phyloP scores from a whole-genome alignment of 2,888 invertebrate genomes.

The Cheilosia vulpina region DNA sequence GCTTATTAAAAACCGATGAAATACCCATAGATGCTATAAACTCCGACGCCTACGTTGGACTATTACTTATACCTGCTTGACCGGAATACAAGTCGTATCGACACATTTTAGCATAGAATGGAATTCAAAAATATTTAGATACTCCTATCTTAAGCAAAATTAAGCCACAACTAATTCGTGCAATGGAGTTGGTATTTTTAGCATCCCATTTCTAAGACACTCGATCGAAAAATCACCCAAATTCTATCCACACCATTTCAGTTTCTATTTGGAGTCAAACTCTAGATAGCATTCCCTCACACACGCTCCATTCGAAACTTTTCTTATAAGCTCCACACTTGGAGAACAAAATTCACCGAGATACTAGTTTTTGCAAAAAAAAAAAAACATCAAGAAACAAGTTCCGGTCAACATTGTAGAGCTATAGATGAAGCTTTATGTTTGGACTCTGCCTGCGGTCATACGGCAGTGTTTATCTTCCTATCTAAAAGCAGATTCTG shows the following conservation, averaged over 20 bases:
- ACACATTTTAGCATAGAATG: not conserved
- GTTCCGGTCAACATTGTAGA: conserved; percentile 54
- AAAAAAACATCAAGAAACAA: conserved; percentile 29
- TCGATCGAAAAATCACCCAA: not conserved
- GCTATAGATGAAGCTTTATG: conserved; percentile 48
- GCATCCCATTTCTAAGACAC: conserved; percentile 3
- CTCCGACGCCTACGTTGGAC: no score
- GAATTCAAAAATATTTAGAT: conserved; percentile 1
- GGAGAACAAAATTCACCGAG: not conserved
- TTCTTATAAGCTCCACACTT: conserved; percentile 19
- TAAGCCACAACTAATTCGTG: not conserved
- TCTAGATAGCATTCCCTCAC: conserved; percentile 4
- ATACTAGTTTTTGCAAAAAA: conserved; percentile 27
- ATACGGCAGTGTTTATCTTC: not conserved
- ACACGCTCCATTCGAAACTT: conserved; percentile 48
- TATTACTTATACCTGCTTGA: conserved; percentile 7
- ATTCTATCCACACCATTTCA: not conserved
- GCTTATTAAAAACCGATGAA: no score
- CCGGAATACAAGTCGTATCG: conserved; percentile 28
- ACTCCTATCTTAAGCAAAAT: conserved; percentile 11
- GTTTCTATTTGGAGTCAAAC: not conserved
- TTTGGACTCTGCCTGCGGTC: not conserved
- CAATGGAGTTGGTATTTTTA: not conserved
- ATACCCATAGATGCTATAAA: no score
- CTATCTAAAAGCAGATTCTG: conserved; percentile 25